Evolutionary conservation across 2,797 vertebrate species (phyloP).

Genomic region (Silurus aristotelis): DNA sequence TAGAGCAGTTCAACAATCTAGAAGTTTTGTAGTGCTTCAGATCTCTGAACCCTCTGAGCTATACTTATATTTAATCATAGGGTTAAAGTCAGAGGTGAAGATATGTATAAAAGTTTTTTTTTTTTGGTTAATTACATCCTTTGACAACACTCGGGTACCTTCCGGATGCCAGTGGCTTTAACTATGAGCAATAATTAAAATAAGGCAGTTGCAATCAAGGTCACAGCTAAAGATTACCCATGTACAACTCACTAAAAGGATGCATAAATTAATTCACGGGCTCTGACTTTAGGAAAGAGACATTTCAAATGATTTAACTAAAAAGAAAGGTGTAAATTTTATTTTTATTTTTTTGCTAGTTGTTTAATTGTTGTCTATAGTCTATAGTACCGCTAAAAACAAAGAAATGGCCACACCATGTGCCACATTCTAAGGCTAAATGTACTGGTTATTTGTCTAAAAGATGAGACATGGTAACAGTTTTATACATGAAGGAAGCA

Average conservation of each 20-base stretch:
- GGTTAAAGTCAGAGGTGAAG: constrained; percentile 55
- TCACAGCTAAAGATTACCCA: constrained; percentile 48
- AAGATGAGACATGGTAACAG: background rate
- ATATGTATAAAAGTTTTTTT: constrained; percentile 52
- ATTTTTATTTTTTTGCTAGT: background rate
- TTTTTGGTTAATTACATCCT: constrained; percentile 58
- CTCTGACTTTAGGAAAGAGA: constrained; percentile 53
- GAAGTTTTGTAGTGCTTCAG: background rate
- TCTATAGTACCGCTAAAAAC: background rate
- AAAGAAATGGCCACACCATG: background rate
- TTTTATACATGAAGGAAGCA: constrained; percentile 19
- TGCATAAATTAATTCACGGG: constrained; percentile 62
- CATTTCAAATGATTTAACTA: constrained; percentile 32
- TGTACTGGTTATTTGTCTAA: background rate
- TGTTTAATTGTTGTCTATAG: background rate
- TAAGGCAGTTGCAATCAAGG: constrained; percentile 57
- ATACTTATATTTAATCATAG: constrained; percentile 49
- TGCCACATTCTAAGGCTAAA: background rate
- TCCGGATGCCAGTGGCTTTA: constrained; percentile 52
- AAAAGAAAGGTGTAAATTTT: background rate
- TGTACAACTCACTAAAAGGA: constrained; percentile 48
- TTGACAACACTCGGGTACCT: constrained; percentile 55
- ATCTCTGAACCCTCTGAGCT: constrained; percentile 27
- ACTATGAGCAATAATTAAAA: constrained; percentile 58
- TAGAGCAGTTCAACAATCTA: background rate